A percentile compares a stretch with the other conserved stretches of the same genome.
phyloP scores from a whole-genome alignment of 2,888 invertebrate species.

The Papilio protenor region DNA sequence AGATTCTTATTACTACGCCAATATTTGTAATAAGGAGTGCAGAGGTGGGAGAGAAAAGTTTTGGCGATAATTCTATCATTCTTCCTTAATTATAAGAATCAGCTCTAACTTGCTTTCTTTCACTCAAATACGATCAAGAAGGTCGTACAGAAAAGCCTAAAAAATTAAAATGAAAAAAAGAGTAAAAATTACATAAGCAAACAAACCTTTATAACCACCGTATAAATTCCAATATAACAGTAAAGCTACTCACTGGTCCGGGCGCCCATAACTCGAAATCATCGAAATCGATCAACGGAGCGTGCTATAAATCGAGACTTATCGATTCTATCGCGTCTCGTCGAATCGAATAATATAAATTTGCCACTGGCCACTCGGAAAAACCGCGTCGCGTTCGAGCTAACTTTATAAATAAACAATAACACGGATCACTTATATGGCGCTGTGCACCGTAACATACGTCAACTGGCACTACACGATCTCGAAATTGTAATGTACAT shows the following conservation, averaged over 20 bases:
- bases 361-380: slow-evolving; percentile 78
- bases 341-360: slow-evolving; percentile 82
- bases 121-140: neutral
- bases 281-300: slow-evolving; percentile 78
- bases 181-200: slow-evolving; percentile 38
- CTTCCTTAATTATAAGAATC: neutral
- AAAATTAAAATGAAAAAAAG: slow-evolving; percentile 10
- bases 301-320: slow-evolving; percentile 77
- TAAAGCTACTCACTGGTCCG: slow-evolving; percentile 47
- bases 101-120: neutral
- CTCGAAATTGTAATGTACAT: slow-evolving; percentile 50
- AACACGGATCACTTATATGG: slow-evolving; percentile 69
- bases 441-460: slow-evolving; percentile 73
- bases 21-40: no score
- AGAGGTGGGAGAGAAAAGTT: no score
- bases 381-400: slow-evolving; percentile 63
- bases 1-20: no score
- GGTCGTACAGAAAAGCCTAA: neutral
- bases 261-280: slow-evolving; percentile 70
- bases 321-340: slow-evolving; percentile 79
- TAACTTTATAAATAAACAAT: slow-evolving; percentile 83
- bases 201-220: slow-evolving; percentile 35
- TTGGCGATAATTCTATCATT: no score
- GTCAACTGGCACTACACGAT: slow-evolving; percentile 68
- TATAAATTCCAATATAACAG: slow-evolving; percentile 46